Conservation (phyloP, 1,140 invertebrate genomes). For the Leguminivora glycinivorella region DNA sequence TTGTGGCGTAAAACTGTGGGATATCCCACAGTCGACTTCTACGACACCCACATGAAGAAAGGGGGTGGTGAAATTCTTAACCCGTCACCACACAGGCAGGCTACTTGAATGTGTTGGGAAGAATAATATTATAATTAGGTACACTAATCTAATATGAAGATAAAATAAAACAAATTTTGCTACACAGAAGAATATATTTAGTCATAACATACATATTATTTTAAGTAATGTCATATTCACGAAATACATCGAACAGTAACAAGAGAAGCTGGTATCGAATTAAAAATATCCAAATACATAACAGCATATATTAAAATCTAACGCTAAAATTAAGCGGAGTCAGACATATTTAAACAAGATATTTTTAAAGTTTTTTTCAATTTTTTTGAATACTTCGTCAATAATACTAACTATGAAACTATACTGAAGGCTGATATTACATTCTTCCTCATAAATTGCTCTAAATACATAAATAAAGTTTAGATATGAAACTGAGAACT, state of each 20-base stretch:
- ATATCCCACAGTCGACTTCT: too few species aligned
- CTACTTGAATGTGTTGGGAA: too few species aligned
- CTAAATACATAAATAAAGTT: neutral
- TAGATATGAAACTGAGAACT: neutral
- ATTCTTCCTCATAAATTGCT: neutral
- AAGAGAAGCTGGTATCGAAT: constrained; percentile 13
- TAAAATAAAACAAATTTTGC: constrained; percentile 50
- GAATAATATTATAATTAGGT: too few species aligned
- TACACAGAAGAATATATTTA: constrained; percentile 68
- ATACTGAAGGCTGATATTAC: neutral
- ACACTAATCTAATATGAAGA: neutral
- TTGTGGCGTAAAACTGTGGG: too few species aligned
- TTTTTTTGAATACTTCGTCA: constrained; percentile 16
- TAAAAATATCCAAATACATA: constrained; percentile 12
- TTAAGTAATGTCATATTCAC: constrained; percentile 43
- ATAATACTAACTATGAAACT: constrained; percentile 24
- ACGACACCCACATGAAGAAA: too few species aligned
- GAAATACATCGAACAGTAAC: constrained; percentile 44
- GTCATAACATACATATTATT: constrained; percentile 57
- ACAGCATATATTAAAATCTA: constrained; percentile 18
- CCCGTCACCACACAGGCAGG: too few species aligned
- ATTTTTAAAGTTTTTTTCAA: constrained; percentile 2
- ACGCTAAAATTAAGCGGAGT: constrained; percentile 17
- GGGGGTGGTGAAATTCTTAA: too few species aligned
- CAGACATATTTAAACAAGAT: neutral